Evolutionary conservation across 2,888 invertebrate species (phyloP), one percentile per base, ranked within the genome.

Genomic region (Nebria brevicollis): DNA sequence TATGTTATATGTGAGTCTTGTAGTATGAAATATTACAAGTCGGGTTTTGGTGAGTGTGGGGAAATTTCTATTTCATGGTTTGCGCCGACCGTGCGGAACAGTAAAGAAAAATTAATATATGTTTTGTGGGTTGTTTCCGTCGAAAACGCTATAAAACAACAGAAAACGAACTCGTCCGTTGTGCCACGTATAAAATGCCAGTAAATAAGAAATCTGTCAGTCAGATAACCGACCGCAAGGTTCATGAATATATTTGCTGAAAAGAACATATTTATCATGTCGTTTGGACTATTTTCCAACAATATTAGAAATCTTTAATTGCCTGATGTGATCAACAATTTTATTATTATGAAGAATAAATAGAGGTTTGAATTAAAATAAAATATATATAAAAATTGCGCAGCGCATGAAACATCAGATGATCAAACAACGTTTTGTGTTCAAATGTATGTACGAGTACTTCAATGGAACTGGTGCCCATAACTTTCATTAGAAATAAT

Each of bases 131-230:
- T 66, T 73, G 42, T 78, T 66, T 15, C 4, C 34, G 41, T 41
- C 43, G 72, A 66, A 74, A 78, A 42, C 42, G 66, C 41, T 73
- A 73, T 73, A 73, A 78, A 78, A 78, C 78, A 78, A 78, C 54
- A n/a, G 74, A 54, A 77, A 72, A 11, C 78, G 42, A 25, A 78
- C 64, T 64, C 77, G 77, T 72, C 78, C 66, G 73, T 34, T n/a
- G 65, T 41, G 8, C 8, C 68, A 66, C 75, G 79, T 79, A 79
- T 79, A 79, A 79, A 79, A 79, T 42, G 66, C 75, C 54, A 75
- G 79, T 79, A 75, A 79, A 79, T 79, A 79, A 79, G 79, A 79
- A 79, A 79, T 79, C 79, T 79, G 79, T 79, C 79, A 79, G 79
- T 79, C 79, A 79, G 79, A 79, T 79, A 79, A 79, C 79, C 79